Base-by-base conservation (phyloP, 2,113 vertebrate species). In the Amazona guildingii region DNA sequence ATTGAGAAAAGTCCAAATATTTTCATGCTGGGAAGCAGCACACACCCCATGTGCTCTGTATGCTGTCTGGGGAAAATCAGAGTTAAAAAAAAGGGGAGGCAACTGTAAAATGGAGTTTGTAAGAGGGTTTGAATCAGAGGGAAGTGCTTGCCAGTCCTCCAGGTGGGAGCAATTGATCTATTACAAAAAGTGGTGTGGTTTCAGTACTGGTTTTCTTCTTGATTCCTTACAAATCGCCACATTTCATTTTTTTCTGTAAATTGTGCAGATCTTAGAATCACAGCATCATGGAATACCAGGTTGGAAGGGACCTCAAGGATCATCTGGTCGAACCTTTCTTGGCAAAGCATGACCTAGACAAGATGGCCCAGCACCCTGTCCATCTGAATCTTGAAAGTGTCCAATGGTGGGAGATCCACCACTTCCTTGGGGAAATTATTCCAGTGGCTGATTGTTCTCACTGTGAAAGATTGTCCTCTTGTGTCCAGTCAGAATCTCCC, bases 41-140 rank as follows among this genome's bases (percentile, higher is more conserved):
- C 17, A 24, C 8, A 20, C 5, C 29, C 28, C 0, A 0, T 11
- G 17, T 73, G 39, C 31, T 62, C 35, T 29, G 1, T 43, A 33
- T 5, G 23, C 13, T 21, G 17, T 1, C 49, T 66, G 57, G 31
- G 14, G 79, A 54, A 86, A 51, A 35, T 62, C 13, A 33, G 15
- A 77, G 6, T 6, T 9, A 13, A 3, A 4, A 31, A 39, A 37
- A 2, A 11, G 1, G 7, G 19, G 15, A 46, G 74, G 91, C 10
- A 73, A 33, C 10, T 27, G 46, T 57, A 10, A 85, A 52, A 29
- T 4, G 18, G 31, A 66, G 18, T 85, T 76, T 88, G 23, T 31
- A 51, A 55, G 75, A 84, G 44, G 27, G 18, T 74, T 52, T 76
- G 64, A 41, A 68, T 78, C 1, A 1, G 13, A 66, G 23, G 43